Evolutionary conservation across 2,888 invertebrate genomes (phyloP).

Genomic region (Gortyna flavago): DNA sequence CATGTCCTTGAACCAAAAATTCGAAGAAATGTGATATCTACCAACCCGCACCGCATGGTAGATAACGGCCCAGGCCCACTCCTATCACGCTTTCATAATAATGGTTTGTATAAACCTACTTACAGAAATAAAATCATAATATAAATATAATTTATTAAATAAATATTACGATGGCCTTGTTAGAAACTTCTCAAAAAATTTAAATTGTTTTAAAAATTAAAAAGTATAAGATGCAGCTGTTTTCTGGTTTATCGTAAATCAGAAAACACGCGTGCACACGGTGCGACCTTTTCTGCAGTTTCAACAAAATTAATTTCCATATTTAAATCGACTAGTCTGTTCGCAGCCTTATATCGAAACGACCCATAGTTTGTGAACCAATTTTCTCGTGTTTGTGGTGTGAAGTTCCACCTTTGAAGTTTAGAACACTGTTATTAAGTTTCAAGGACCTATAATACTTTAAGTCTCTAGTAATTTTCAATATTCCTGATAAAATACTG

Average conservation of each 20-base stretch:
- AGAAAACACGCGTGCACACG: too few species aligned
- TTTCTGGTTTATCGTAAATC: not conserved
- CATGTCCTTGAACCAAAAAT: too few species aligned
- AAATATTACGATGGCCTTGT: not conserved
- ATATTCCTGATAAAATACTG: slow-evolving; percentile 15
- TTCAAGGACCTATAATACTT: slow-evolving; percentile 16
- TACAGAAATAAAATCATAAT: too few species aligned
- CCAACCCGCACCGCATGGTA: too few species aligned
- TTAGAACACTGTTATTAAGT: slow-evolving; percentile 46
- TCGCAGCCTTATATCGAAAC: slow-evolving; percentile 27
- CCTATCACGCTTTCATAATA: too few species aligned
- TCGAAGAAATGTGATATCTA: too few species aligned
- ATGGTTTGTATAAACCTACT: too few species aligned
- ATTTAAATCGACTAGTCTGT: not conserved
- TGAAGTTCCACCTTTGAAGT: slow-evolving; percentile 57
- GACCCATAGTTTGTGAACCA: slow-evolving; percentile 40
- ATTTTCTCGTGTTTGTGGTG: slow-evolving; percentile 49
- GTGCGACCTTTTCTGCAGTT: not conserved
- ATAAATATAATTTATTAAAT: too few species aligned
- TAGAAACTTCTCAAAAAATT: not conserved
- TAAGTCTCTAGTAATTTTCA: slow-evolving; percentile 11
- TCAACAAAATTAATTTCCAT: not conserved
- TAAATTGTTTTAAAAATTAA: not conserved
- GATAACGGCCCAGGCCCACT: too few species aligned
- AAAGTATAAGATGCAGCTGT: not conserved